Evolutionary conservation across 2,888 invertebrate genomes (phyloP), one percentile per base, ranked within the genome.

Genomic region (Latrodectus elegans): DNA sequence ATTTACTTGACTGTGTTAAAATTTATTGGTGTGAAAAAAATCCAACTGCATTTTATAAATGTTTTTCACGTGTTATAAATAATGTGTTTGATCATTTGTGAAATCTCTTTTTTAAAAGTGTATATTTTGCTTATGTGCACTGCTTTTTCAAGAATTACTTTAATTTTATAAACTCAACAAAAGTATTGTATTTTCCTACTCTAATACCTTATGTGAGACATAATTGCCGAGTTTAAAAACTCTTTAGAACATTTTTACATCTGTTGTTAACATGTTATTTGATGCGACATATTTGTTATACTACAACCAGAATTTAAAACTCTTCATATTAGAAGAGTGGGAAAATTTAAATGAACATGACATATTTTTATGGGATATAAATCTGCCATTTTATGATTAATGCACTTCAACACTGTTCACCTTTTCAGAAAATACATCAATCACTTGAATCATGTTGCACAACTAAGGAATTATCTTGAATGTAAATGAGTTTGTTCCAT

Each of bases 81-180:
- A 52, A 55, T 53, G 22, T 71, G 49, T 85, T 75, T 22, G 53
- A 55, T 85, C 75, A 60, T 78, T 85, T 75, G 17, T 60, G 73
- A 51, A 74, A 67, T 55, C 60, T 68, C 79, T 85, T 75, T 85
- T 85, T 79, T 79, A 79, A 84, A 79, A 77, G 70, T 80, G 79
- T 85, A 74, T 85, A 85, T 85, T 84, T 84, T 84, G 84, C 84
- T 84, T 84, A 84, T 68, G 84, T 84, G 79, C 84, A 84, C 73
- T 85, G 85, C 85, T 85, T 85, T 73, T 85, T 70, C 79, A 79
- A 75, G 79, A 80, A 75, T 85, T 74, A 64, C 68, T 85, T 85
- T 79, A 80, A 75, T 85, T 85, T 85, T 74, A 26, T 79, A 85
- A 80, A 74, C 51, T 79, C 51, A 60, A n/a, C 68, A 72, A 52